Conservation (phyloP, 2,888 invertebrate genomes). For the Nephrotoma appendiculata region DNA sequence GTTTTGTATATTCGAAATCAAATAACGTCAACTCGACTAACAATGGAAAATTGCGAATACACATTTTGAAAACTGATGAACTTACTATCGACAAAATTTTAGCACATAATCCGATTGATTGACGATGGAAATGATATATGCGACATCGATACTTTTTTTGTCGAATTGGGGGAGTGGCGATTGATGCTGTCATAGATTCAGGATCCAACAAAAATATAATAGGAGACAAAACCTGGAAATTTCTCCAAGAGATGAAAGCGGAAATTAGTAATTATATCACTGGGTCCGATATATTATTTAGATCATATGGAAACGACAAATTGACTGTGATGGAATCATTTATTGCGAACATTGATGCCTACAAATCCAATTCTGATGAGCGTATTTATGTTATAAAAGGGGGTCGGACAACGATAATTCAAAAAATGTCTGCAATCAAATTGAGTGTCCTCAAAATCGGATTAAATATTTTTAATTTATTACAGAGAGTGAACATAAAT, state of each 20-base stretch:
- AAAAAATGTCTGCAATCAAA: too few relatives aligned
- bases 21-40: too few relatives aligned
- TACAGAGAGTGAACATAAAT: too few relatives aligned
- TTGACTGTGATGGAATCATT: neutral
- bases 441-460: too few relatives aligned
- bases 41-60: too few relatives aligned
- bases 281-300: neutral
- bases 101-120: too few relatives aligned
- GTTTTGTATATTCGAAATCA: too few relatives aligned
- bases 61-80: too few relatives aligned
- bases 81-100: too few relatives aligned
- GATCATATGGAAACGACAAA: neutral
- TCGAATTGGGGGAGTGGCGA: neutral
- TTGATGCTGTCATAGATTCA: neutral
- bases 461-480: too few relatives aligned
- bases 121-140: too few relatives aligned
- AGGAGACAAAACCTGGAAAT: neutral
- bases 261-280: too few relatives aligned
- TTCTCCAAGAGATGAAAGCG: neutral
- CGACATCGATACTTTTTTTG: neutral
- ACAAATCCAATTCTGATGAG: neutral
- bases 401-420: neutral
- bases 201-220: neutral
- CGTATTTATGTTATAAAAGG: neutral
- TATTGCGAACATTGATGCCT: neutral